phyloP scores from a whole-genome alignment of 2,888 invertebrate species.

The Apocheima hispidaria region DNA sequence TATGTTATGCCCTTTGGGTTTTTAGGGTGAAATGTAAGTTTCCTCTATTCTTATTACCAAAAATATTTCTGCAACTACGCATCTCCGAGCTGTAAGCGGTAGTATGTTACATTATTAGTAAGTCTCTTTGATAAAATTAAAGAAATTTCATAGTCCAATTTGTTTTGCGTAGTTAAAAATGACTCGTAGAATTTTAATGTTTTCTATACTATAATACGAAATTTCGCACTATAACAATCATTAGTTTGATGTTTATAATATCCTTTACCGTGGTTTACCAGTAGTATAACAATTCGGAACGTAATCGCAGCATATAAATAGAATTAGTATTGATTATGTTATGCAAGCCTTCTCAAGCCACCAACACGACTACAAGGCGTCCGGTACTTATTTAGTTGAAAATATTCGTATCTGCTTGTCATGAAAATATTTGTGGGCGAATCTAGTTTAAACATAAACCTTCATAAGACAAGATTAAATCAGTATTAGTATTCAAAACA shows the following conservation, averaged over 20 bases:
- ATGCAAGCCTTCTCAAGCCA: constrained; percentile 3
- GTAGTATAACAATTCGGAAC: background rate
- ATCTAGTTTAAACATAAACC: too few relatives aligned
- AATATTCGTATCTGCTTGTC: background rate
- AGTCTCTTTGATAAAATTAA: background rate
- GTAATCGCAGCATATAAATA: background rate
- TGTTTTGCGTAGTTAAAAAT: background rate
- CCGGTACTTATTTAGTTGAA: background rate
- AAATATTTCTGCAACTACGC: constrained; percentile 21
- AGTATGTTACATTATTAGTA: background rate
- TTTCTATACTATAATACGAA: background rate
- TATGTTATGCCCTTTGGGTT: constrained; percentile 71
- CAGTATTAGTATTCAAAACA: too few relatives aligned
- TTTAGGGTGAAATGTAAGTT: constrained; percentile 71
- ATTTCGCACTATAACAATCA: background rate
- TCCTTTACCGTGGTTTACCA: background rate
- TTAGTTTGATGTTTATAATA: background rate
- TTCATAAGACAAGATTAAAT: too few relatives aligned
- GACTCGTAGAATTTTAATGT: background rate
- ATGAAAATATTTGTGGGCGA: too few relatives aligned
- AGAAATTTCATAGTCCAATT: background rate
- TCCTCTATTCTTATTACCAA: constrained; percentile 19
- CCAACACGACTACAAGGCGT: background rate
- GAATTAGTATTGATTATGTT: constrained; percentile 9
- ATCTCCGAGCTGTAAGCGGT: background rate